Evolutionary conservation across 2,113 vertebrate genomes (phyloP).

Genomic region (Aplodontia rufa): DNA sequence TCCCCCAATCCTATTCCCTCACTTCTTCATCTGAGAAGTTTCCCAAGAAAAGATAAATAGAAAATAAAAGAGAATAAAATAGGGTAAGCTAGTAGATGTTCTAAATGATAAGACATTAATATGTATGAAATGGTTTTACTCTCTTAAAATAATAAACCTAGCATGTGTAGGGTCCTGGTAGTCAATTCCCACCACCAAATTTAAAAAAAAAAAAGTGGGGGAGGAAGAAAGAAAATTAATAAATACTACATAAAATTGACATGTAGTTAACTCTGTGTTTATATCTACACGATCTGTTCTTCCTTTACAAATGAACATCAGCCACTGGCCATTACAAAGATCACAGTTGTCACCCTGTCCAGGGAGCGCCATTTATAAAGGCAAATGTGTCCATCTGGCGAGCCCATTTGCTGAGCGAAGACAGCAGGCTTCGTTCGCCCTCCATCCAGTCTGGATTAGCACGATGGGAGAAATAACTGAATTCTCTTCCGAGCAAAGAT

Average conservation of each 20-base stretch:
- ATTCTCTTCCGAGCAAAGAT: background rate
- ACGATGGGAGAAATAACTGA: background rate
- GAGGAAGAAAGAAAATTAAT: too few species aligned
- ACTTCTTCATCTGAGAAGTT: background rate
- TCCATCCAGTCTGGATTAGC: background rate
- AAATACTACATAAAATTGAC: background rate
- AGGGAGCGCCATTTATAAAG: background rate
- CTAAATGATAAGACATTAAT: background rate
- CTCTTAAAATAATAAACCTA: background rate
- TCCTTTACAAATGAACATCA: background rate
- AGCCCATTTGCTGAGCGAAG: background rate
- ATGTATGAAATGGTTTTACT: background rate
- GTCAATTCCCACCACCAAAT: background rate
- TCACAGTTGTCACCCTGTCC: background rate
- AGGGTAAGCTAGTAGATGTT: background rate
- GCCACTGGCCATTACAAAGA: background rate
- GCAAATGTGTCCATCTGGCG: background rate
- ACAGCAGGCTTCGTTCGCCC: background rate
- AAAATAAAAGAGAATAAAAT: background rate
- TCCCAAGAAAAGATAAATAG: background rate
- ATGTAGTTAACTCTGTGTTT: background rate
- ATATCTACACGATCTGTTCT: background rate
- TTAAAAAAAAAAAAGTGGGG: background rate
- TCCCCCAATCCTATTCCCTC: background rate
- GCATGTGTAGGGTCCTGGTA: background rate